Base-by-base conservation (phyloP, 1,140 invertebrate genomes). In the Bombus terrestris region DNA sequence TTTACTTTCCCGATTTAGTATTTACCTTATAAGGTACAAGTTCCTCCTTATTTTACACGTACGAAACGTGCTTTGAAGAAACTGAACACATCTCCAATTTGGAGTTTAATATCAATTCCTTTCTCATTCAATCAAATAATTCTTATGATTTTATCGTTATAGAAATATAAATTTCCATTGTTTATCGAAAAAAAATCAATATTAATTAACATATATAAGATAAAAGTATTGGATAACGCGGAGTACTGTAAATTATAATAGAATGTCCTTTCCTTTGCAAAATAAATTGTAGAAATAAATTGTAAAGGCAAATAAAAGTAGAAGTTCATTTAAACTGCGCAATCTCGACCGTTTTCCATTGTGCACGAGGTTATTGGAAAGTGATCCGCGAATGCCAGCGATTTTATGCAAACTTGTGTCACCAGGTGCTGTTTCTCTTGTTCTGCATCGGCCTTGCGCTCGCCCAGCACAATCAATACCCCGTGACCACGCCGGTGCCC, bases 401-500 rank as follows among this genome's bases (percentile, higher is more conserved):
- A 69, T 88, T 80, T 90, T 76, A 85, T 85, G 78, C 37, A 87
- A 90, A 88, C 81, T 59, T 9, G 47, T 91, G 78, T 82, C 79
- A 69, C 78, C 89, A 94, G 94, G 88, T 94, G 80, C 73, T 93
- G 84, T 85, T 88, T 80, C 77, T 94, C 79, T 80, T 92, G 32
- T 75, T 88, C 64, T 93, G 90, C 87, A 73, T 89, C 73, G 91
- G 92, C 77, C 86, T 89, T 74, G 89, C 90, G 74, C 72, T 92
- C 84, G 92, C 90, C 57, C 94, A 95, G 79, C 92, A 93, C 87
- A 90, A 94, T 81, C 90, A 79, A 37, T 92, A 93, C 83, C 93
- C 95, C 41, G 94, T 94, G 87, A 95, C 97, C 59, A 97, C 97
- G 12, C 97, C 97, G 3, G 97, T 98, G 72, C 96, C 97, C 76